Evolutionary conservation across 2,888 invertebrate genomes (phyloP).

Genomic region (Zaprionus obscuricornis): DNA sequence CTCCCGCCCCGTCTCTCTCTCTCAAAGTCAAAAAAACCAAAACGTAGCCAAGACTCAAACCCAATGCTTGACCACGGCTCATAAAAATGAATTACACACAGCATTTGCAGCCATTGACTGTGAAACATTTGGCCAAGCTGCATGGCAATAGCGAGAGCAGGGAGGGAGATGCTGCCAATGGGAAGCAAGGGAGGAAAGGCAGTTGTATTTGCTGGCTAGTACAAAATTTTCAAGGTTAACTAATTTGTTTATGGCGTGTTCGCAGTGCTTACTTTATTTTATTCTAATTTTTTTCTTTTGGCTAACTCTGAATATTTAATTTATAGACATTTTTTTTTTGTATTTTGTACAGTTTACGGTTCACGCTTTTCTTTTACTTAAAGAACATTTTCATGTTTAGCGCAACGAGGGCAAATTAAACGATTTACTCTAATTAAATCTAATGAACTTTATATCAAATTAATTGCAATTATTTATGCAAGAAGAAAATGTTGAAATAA

Average conservation of each 20-base stretch:
- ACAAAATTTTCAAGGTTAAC: conserved; percentile 42
- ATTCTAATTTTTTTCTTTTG: neutral
- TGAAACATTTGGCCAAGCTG: too few relatives aligned
- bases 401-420: too few relatives aligned
- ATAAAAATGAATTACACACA: conserved; percentile 69
- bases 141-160: too few relatives aligned
- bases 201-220: too few relatives aligned
- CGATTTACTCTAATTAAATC: too few relatives aligned
- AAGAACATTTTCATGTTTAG: too few relatives aligned
- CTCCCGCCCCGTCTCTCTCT: too few relatives aligned
- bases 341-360: too few relatives aligned
- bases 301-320: conserved; percentile 41
- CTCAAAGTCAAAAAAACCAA: conserved; percentile 16
- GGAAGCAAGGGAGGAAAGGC: neutral
- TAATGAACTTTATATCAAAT: too few relatives aligned
- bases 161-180: neutral
- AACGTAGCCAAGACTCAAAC: conserved; percentile 9
- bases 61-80: conserved; percentile 41
- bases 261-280: neutral
- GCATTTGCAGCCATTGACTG: conserved; percentile 2
- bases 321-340: conserved; percentile 40
- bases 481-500: too few relatives aligned
- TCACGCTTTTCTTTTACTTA: too few relatives aligned
- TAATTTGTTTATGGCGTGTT: conserved; percentile 60
- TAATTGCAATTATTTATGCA: too few relatives aligned